Conservation (phyloP, 1,140 invertebrate genomes). For the Metaphire vulgaris region DNA sequence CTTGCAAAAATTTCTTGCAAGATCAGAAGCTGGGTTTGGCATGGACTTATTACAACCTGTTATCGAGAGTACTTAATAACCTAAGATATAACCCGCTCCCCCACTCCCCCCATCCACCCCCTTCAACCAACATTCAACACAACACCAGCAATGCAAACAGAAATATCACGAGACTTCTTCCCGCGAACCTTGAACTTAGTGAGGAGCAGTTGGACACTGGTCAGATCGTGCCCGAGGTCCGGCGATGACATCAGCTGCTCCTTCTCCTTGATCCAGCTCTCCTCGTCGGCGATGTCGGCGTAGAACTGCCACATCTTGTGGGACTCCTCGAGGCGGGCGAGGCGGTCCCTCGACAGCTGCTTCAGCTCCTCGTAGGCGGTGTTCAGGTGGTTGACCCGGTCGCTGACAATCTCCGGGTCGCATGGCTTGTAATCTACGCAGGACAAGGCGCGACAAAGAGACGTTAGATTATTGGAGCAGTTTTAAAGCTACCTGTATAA, state of each 20-base stretch:
- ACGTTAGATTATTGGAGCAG: too few species aligned
- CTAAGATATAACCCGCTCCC: too few species aligned
- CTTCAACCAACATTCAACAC: too few species aligned
- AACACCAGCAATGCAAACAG: too few species aligned
- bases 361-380: conserved; percentile 87
- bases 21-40: too few species aligned
- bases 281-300: conserved; percentile 99
- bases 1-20: too few species aligned
- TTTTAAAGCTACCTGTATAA: too few species aligned
- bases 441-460: too few species aligned
- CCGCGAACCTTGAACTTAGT: conserved; percentile 92
- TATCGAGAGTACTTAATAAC: too few species aligned
- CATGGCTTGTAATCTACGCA: conserved; percentile 74
- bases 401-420: conserved; percentile 87
- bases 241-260: conserved; percentile 85
- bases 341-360: conserved; percentile 82
- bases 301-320: conserved; percentile 98
- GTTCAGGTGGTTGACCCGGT: conserved; percentile 79
- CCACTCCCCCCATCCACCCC: too few species aligned
- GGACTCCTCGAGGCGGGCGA: conserved; percentile 86
- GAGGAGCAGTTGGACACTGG: conserved; percentile 82
- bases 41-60: too few species aligned
- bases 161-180: too few species aligned
- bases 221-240: conserved; percentile 86
- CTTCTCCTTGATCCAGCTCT: conserved; percentile 99